Evolutionary conservation across 2,888 invertebrate species (phyloP).

Genomic region (Nomada ruficornis): DNA sequence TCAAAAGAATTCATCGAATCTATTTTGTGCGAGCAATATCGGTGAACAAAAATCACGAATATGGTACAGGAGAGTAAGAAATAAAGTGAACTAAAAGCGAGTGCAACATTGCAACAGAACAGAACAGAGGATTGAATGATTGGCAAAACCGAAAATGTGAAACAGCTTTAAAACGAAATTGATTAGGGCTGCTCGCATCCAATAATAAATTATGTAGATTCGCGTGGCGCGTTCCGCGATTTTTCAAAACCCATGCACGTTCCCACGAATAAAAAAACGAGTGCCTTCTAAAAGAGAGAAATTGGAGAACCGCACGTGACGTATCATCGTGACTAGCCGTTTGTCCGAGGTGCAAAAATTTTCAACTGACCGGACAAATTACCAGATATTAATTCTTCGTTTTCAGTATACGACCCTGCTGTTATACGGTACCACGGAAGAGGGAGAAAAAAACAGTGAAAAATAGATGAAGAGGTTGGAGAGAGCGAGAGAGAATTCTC

Average conservation of each 20-base stretch:
- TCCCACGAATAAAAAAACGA: neutral
- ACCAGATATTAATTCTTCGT: slow-evolving; percentile 43
- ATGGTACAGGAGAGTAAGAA: no score
- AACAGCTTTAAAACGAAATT: neutral
- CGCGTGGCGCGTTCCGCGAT: neutral
- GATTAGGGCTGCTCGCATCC: neutral
- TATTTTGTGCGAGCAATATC: no score
- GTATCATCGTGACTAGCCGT: slow-evolving; percentile 23
- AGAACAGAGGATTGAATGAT: no score
- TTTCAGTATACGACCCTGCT: neutral
- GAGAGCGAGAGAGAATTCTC: neutral
- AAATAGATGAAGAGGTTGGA: neutral
- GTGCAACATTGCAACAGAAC: neutral
- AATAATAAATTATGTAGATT: slow-evolving; percentile 67
- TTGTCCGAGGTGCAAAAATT: slow-evolving; percentile 25
- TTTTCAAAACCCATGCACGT: slow-evolving; percentile 29
- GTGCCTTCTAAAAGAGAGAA: slow-evolving; percentile 30
- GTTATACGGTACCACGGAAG: neutral
- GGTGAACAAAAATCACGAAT: no score
- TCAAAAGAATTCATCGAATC: no score
- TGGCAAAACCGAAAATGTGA: neutral
- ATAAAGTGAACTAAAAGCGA: no score
- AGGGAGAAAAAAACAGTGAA: neutral
- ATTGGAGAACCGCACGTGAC: slow-evolving; percentile 38
- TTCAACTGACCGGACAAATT: slow-evolving; percentile 33